phyloP scores from a whole-genome alignment of 2,888 invertebrate genomes.

The Lamellibrachia columna region DNA sequence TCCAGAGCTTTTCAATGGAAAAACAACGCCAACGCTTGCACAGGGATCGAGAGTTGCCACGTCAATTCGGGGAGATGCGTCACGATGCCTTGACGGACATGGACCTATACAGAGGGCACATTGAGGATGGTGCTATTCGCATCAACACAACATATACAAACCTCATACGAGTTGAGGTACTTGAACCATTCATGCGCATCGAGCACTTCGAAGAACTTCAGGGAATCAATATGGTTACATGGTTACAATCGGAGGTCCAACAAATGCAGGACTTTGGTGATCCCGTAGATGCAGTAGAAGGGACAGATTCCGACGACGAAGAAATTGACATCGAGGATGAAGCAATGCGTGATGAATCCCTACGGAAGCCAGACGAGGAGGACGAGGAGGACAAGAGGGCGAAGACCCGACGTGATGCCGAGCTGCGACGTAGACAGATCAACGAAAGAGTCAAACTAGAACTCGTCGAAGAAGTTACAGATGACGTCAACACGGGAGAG shows the following conservation, averaged over 20 bases:
- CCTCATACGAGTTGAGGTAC: background rate
- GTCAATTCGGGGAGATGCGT: background rate
- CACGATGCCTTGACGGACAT: background rate
- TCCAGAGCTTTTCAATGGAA: slow-evolving; percentile 45
- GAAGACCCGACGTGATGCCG: background rate
- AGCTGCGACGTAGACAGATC: background rate
- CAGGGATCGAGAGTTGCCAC: background rate
- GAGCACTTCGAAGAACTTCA: background rate
- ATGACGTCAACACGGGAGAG: background rate
- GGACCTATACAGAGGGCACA: background rate
- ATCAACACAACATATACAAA: background rate
- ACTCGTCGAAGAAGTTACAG: background rate
- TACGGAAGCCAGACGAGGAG: background rate
- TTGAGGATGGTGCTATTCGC: background rate
- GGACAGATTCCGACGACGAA: background rate
- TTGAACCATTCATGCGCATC: background rate
- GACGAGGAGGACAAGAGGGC: background rate
- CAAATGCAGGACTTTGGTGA: background rate
- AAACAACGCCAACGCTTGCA: background rate
- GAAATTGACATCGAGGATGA: background rate
- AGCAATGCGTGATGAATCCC: background rate
- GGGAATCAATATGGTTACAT: background rate
- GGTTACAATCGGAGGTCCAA: background rate
- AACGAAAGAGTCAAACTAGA: background rate
- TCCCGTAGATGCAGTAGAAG: background rate